A percentile compares a stretch with the other conserved stretches of the same genome.
Evolutionary conservation across 2,888 invertebrate genomes (phyloP).

Genomic region (Drosophila merina): DNA sequence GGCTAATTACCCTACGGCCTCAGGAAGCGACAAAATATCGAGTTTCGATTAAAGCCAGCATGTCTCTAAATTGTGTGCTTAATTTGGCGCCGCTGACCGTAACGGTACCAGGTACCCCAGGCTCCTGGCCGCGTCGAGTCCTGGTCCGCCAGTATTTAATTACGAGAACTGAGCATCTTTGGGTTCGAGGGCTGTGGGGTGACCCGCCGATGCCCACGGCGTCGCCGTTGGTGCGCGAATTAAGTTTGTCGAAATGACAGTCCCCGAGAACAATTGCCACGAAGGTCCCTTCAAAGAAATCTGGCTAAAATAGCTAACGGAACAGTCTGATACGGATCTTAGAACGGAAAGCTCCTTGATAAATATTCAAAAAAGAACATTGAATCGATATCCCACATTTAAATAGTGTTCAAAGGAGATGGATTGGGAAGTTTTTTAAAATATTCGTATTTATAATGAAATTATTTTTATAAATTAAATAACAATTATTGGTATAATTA

Average conservation of each 20-base stretch:
- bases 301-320: constrained; percentile 19
- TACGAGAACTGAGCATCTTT: constrained; percentile 14
- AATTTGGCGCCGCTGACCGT: constrained; percentile 63
- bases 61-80: constrained; percentile 58
- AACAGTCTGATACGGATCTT: background rate
- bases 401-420: too few species aligned
- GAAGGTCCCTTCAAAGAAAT: constrained; percentile 11
- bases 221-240: constrained; percentile 28
- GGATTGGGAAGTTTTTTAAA: too few species aligned
- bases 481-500: too few species aligned
- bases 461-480: too few species aligned
- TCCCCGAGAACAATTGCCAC: constrained; percentile 14
- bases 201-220: constrained; percentile 17
- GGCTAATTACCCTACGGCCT: constrained; percentile 62
- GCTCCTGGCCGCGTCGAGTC: background rate
- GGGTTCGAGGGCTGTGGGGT: background rate
- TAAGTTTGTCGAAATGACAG: constrained; percentile 23
- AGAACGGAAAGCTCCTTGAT: too few species aligned
- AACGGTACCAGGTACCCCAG: constrained; percentile 58
- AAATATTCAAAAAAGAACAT: too few species aligned
- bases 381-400: too few species aligned
- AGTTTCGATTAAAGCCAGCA: constrained; percentile 62
- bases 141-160: constrained; percentile 30
- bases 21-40: constrained; percentile 74
- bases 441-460: too few species aligned